Conservation (phyloP, 2,113 vertebrate species). For the Ptilonorhynchus violaceus region DNA sequence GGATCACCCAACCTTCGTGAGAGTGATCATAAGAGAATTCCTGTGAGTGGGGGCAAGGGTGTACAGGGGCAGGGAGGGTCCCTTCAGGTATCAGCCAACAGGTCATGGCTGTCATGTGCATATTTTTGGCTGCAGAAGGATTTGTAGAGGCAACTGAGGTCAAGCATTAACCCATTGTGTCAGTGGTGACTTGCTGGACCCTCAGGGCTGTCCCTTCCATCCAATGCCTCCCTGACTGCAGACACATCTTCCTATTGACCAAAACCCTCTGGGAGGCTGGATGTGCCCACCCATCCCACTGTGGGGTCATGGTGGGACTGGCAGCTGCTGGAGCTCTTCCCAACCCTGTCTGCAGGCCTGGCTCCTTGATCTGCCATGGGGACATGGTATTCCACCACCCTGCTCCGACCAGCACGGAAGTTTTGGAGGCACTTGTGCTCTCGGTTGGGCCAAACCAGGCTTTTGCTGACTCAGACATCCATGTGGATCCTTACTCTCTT, state of each 20-base stretch:
- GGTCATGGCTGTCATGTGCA: rapidly evolving
- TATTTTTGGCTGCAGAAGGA: not conserved
- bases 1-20: not conserved
- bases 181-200: not conserved
- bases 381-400: slow-evolving; percentile 28
- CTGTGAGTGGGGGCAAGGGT: not conserved
- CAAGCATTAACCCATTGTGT: too few species aligned
- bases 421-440: not conserved
- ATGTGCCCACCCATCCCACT: too few species aligned
- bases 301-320: not conserved
- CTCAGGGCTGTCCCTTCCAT: not conserved
- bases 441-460: not conserved
- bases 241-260: not conserved
- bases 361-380: slow-evolving; percentile 32
- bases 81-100: rapidly evolving
- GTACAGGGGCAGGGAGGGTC: not conserved
- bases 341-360: slow-evolving; percentile 7
- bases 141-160: not conserved
- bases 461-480: slow-evolving; percentile 42
- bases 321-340: not conserved
- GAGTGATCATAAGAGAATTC: slow-evolving; percentile 15
- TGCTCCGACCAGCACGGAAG: not conserved
- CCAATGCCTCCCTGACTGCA: not conserved
- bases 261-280: not conserved
- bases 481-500: slow-evolving; percentile 7